Conservation (phyloP, 92 coral and sea anemone species). For the Epizoanthus fatuus region DNA sequence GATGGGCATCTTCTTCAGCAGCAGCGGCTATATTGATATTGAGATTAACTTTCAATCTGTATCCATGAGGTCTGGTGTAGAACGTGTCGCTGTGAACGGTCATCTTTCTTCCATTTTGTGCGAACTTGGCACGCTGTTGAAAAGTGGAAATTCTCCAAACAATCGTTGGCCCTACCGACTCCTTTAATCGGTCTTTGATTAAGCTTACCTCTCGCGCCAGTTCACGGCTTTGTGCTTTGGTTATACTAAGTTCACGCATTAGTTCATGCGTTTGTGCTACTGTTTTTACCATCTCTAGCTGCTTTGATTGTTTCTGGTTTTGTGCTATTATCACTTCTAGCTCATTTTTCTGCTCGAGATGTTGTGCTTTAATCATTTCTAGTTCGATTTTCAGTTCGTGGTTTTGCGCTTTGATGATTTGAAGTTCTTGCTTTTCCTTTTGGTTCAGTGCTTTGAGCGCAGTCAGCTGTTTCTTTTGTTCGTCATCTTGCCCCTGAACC, state of each 20-base stretch:
- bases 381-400: conserved; percentile 26
- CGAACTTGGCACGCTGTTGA: conserved; percentile 39
- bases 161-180: conserved; percentile 38
- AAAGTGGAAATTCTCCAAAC: conserved; percentile 66
- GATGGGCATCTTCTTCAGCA: conserved; percentile 41
- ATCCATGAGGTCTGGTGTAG: conserved; percentile 67
- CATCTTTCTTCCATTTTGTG: conserved; percentile 49
- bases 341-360: conserved; percentile 23
- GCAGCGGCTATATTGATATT: conserved; percentile 56
- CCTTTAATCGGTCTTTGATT: conserved; percentile 15
- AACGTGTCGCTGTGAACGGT: conserved; percentile 55
- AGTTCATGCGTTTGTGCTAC: conserved; percentile 32
- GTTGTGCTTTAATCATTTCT: conserved; percentile 40
- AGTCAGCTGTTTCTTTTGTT: conserved; percentile 14
- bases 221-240: conserved; percentile 15
- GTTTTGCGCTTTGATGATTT: conserved; percentile 22
- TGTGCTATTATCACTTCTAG: conserved; percentile 2
- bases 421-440: conserved; percentile 29
- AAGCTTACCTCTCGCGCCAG: neutral
- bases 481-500: conserved; percentile 40
- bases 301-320: conserved; percentile 28
- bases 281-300: conserved; percentile 25
- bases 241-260: conserved; percentile 27
- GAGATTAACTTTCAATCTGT: conserved; percentile 58
- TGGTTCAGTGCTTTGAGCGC: conserved; percentile 5